phyloP scores from a whole-genome alignment of 2,888 invertebrate species.

The Dione juno region DNA sequence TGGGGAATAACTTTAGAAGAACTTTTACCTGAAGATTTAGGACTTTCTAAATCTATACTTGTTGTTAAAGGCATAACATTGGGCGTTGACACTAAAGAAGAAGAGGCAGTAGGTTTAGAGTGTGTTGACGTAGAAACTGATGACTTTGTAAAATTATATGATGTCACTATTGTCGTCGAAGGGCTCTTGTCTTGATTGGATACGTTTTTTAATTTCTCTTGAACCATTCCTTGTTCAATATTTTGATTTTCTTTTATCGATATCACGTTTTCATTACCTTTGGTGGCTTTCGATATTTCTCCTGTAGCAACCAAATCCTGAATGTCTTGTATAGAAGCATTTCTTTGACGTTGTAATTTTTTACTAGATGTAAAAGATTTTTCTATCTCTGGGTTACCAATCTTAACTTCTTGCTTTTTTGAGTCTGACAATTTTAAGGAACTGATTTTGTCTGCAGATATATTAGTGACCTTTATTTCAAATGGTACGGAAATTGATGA shows the following conservation, averaged over 20 bases:
- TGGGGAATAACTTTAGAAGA: conserved; percentile 27
- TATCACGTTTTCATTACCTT: conserved; percentile 1
- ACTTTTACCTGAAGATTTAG: conserved; percentile 35
- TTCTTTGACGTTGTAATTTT: conserved; percentile 61
- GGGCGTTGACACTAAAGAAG: conserved; percentile 36
- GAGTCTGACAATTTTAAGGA: conserved; percentile 9
- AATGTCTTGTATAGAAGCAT: conserved; percentile 46
- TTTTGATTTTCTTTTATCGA: conserved; percentile 5
- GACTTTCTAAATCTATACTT: conserved; percentile 27
- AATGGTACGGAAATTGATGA: conserved; percentile 18
- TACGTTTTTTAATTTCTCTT: conserved; percentile 1
- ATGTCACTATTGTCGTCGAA: background rate
- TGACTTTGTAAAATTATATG: conserved; percentile 1
- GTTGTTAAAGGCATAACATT: conserved; percentile 39
- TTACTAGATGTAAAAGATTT: conserved; percentile 48
- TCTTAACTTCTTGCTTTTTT: conserved; percentile 22
- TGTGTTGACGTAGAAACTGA: conserved; percentile 23
- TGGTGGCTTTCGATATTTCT: conserved; percentile 10
- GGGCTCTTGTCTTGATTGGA: conserved; percentile 1
- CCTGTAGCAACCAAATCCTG: conserved; percentile 8
- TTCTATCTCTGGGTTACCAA: conserved; percentile 37
- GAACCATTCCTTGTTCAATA: background rate
- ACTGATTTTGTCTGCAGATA: conserved; percentile 5
- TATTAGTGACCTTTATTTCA: conserved; percentile 11
- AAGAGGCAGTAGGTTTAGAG: conserved; percentile 31